Evolutionary conservation across 2,888 invertebrate genomes (phyloP).

Genomic region (Ceriagrion tenellum): DNA sequence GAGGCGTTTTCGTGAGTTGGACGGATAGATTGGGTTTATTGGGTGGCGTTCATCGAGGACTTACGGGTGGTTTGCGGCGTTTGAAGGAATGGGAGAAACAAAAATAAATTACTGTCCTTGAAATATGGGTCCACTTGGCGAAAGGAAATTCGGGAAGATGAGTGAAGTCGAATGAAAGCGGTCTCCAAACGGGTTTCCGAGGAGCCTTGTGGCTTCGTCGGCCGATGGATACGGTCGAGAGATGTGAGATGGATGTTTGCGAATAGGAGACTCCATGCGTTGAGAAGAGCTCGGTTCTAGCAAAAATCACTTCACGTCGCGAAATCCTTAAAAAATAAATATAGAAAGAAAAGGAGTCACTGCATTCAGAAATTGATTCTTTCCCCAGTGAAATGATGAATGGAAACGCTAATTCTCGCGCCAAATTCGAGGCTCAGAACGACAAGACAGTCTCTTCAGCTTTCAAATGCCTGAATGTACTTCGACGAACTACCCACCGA

Average conservation of each 20-base stretch:
- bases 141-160: neutral
- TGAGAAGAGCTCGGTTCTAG: neutral
- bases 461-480: too few relatives aligned
- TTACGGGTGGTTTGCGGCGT: neutral
- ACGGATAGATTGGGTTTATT: neutral
- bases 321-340: neutral
- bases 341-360: neutral
- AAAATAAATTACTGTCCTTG: neutral
- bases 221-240: neutral
- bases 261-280: neutral
- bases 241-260: neutral
- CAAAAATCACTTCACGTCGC: neutral
- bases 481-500: too few relatives aligned
- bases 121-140: neutral
- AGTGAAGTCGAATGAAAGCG: constrained; percentile 8
- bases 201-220: neutral
- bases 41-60: neutral
- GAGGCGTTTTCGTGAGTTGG: neutral
- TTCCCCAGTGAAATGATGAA: neutral
- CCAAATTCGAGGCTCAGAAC: too few relatives aligned
- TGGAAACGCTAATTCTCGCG: neutral
- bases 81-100: neutral
- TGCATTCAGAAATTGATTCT: neutral
- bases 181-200: neutral
- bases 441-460: too few relatives aligned